Evolutionary conservation across 2,797 vertebrate species (phyloP).

Genomic region (Poecilia velifera): DNA sequence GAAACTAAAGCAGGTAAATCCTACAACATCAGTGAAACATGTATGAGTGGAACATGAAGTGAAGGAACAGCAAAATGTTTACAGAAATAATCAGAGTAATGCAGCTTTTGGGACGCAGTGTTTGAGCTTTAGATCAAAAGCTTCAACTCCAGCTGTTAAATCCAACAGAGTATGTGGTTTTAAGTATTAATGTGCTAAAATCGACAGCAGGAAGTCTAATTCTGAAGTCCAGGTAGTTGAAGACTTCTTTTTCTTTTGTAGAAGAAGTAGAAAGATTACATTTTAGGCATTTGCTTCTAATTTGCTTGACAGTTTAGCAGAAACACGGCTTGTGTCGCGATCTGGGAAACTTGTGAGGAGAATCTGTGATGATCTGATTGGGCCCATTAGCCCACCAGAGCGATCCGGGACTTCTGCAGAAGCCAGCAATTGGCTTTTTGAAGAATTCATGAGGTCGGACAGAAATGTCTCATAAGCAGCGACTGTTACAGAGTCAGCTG

Average conservation of each 20-base stretch:
- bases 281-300: neutral
- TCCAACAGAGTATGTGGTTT: neutral
- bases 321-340: neutral
- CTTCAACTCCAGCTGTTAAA: neutral
- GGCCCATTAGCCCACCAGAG: constrained; percentile 47
- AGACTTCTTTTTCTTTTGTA: neutral
- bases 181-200: neutral
- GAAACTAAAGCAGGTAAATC: too few relatives aligned
- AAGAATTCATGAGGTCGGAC: constrained; percentile 65
- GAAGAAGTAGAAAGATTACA: neutral
- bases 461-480: constrained; percentile 46
- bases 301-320: neutral
- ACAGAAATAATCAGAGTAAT: too few relatives aligned
- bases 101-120: too few relatives aligned
- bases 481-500: constrained; percentile 51
- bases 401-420: constrained; percentile 29
- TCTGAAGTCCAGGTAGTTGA: neutral
- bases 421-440: constrained; percentile 37
- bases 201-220: neutral
- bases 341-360: constrained; percentile 43
- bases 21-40: too few relatives aligned
- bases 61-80: too few relatives aligned
- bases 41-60: too few relatives aligned
- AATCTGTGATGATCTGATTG: constrained; percentile 43
- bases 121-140: neutral